Conservation (phyloP, 2,113 vertebrate species). For the Columba janthina region DNA sequence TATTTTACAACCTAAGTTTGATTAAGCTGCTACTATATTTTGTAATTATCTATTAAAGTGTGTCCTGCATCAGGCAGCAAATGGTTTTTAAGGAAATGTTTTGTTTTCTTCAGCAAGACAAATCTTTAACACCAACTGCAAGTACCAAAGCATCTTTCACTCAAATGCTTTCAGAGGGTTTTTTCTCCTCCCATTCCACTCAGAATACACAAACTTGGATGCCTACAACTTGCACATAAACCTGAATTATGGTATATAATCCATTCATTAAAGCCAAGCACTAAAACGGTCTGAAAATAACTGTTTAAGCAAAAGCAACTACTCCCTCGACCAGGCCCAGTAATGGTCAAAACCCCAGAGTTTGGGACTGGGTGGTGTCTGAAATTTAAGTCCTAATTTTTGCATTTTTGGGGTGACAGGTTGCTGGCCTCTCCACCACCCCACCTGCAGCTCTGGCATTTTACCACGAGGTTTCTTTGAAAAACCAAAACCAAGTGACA, state of each 20-base stretch:
- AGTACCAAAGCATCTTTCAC: not conserved
- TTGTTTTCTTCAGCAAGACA: not conserved
- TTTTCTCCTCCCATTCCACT: not conserved
- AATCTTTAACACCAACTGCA: not conserved
- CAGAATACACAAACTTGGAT: not conserved
- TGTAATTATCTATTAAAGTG: not conserved
- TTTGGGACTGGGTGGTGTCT: not conserved
- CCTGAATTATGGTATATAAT: not conserved
- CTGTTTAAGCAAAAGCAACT: not conserved
- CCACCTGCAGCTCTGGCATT: not conserved
- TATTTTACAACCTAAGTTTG: not conserved
- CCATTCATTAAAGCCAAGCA: not conserved
- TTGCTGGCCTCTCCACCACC: not conserved
- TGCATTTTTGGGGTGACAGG: not conserved
- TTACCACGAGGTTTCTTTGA: constrained; percentile 27
- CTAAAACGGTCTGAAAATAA: not conserved
- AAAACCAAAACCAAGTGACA: constrained; percentile 53
- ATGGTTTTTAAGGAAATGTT: not conserved
- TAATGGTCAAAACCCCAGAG: rapidly evolving
- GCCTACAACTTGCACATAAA: not conserved
- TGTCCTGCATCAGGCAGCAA: not conserved
- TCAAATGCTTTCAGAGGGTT: not conserved
- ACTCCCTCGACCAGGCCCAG: not conserved
- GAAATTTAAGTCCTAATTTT: not conserved
- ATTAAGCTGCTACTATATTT: not conserved